Evolutionary conservation across 2,113 vertebrate species (phyloP), one percentile per base, ranked within the genome.

Genomic region (Rhea pennata): DNA sequence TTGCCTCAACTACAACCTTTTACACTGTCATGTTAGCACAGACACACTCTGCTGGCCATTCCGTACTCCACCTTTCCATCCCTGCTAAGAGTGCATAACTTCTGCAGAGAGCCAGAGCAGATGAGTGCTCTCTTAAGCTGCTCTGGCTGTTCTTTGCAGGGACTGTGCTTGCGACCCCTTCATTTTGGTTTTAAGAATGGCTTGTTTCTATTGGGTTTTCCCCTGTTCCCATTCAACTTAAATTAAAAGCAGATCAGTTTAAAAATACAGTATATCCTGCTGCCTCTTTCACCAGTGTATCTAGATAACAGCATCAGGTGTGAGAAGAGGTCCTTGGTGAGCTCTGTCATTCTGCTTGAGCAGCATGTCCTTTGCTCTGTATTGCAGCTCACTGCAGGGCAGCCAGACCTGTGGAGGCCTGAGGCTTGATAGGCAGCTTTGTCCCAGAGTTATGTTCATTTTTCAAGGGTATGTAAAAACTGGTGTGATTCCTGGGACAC

Each of bases 241-340:
- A 24, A 17, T 8, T 21, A 10, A 79, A 64, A 17, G 54, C 67
- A 64, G 72, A 6, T 4, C n/a, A 6, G 3, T 33, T 15, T 3
- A 29, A 48, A n/a, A 50, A 4, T 22, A 46, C 8, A 0, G 4
- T 39, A 6, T 40, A 46, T 31, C 74, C 50, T 40, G 12, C 5
- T 27, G 11, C 2, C 15, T 33, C 44, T 85, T 75, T 62, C 50
- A 46, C 24, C 12, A 16, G 54, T 3, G 7, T 26, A 14, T 50
- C 21, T 72, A 33, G 5, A 7, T 3, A 48, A 26, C 56, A 48
- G 84, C 24, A 54, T 54, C 42, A 65, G 83, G 14, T 27, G 5
- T 1, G 0, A 3, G 3, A 5, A 51, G 23, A 22, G 12, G 22
- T 0, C 6, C 22, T 12, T 29, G 36, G 36, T 27, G 42, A 70